phyloP scores from a whole-genome alignment of 1,140 invertebrate species.

The Pogonus chalceus region DNA sequence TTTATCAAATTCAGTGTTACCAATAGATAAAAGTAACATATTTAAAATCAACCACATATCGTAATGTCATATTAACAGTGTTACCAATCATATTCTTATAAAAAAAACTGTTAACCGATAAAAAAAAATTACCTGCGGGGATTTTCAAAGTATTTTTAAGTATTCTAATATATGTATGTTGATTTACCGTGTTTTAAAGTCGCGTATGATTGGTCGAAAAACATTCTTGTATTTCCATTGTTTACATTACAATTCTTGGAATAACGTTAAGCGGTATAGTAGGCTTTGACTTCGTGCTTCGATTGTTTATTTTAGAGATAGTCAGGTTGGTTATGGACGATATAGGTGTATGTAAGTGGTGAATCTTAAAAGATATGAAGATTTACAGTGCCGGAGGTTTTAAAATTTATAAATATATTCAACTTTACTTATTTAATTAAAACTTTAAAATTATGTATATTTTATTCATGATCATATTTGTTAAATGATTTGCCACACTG shows the following conservation, averaged over 20 bases:
- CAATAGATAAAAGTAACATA: background rate
- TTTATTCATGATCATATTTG: background rate
- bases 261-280: background rate
- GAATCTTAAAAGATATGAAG: background rate
- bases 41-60: background rate
- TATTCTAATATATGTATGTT: background rate
- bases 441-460: background rate
- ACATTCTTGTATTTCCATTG: background rate
- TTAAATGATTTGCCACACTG: no score
- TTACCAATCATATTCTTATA: no score
- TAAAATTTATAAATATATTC: background rate
- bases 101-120: no score
- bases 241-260: background rate
- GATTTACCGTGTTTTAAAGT: background rate
- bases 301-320: conserved; percentile 5
- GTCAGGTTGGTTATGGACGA: background rate
- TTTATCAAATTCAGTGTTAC: no score
- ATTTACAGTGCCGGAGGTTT: background rate
- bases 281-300: no score
- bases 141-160: background rate
- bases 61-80: background rate
- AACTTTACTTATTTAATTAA: background rate
- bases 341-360: background rate
- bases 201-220: background rate
- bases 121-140: no score